Conservation (phyloP, 1,140 invertebrate genomes). For the Neoseiulus cucumeris region DNA sequence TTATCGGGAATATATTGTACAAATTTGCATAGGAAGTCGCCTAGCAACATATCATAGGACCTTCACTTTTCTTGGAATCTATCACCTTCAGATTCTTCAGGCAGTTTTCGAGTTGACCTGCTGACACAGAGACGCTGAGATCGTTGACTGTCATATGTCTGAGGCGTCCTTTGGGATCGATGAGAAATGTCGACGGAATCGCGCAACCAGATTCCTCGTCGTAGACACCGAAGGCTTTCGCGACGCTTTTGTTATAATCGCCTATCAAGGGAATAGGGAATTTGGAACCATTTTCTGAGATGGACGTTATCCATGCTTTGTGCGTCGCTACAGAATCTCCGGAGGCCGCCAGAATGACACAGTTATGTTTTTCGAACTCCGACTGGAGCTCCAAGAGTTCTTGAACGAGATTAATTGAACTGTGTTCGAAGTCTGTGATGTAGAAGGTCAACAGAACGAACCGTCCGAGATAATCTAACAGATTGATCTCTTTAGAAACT, state of each 20-base stretch:
- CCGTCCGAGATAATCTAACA: background rate
- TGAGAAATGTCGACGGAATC: background rate
- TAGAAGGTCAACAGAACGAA: constrained; percentile 6
- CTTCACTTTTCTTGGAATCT: too few relatives aligned
- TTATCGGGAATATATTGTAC: too few relatives aligned
- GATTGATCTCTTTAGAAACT: background rate
- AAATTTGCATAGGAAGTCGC: too few relatives aligned
- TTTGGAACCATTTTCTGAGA: background rate
- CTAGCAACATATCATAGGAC: too few relatives aligned
- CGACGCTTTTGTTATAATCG: background rate
- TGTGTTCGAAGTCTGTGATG: background rate
- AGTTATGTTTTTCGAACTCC: background rate
- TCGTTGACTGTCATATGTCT: background rate
- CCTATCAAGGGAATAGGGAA: background rate
- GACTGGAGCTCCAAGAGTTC: background rate
- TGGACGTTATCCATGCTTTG: background rate
- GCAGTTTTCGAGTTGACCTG: too few relatives aligned
- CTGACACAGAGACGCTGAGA: background rate
- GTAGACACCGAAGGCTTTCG: background rate
- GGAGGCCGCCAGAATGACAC: background rate
- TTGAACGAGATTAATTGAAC: background rate
- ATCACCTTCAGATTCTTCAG: too few relatives aligned
- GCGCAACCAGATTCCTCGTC: background rate
- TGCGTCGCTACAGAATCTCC: background rate
- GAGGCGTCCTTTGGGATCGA: background rate